Evolutionary conservation across 1,140 invertebrate species (phyloP).

Genomic region (Nephotettix cincticeps): DNA sequence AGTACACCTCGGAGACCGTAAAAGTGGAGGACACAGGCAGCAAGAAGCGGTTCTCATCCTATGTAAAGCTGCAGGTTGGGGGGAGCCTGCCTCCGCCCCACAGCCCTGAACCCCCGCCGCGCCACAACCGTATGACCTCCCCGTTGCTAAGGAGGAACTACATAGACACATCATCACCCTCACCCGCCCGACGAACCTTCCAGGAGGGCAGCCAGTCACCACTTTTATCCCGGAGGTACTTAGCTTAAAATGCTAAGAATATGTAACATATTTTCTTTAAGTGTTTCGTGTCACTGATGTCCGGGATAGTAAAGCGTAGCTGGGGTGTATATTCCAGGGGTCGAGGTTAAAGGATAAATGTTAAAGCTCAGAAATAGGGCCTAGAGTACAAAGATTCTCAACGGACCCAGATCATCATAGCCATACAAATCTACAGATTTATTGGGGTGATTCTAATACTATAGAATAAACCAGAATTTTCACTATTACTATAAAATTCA

Average conservation of each 20-base stretch:
- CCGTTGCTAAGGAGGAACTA: slow-evolving; percentile 46
- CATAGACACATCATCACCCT: slow-evolving; percentile 49
- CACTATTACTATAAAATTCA: too few species aligned
- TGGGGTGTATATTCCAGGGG: too few species aligned
- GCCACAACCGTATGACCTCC: slow-evolving; percentile 31
- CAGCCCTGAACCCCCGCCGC: slow-evolving; percentile 38
- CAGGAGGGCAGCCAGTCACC: slow-evolving; percentile 48
- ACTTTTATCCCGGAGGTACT: slow-evolving; percentile 59
- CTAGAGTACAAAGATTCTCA: too few species aligned
- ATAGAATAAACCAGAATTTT: too few species aligned
- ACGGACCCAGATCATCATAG: too few species aligned
- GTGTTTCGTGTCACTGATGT: too few species aligned
- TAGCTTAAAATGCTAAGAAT: background rate
- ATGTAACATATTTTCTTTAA: too few species aligned
- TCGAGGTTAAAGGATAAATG: too few species aligned
- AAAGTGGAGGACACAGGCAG: slow-evolving; percentile 47
- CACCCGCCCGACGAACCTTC: slow-evolving; percentile 35
- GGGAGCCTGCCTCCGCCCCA: slow-evolving; percentile 39
- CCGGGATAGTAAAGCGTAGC: too few species aligned
- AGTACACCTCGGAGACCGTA: slow-evolving; percentile 31
- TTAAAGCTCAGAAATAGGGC: too few species aligned
- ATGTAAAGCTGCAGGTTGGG: slow-evolving; percentile 64
- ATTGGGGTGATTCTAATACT: background rate
- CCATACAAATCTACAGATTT: too few species aligned
- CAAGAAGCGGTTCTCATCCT: slow-evolving; percentile 67